These are phyloP conservation scores for Macrosiphum euphorbiae DNA, from an alignment of 2,888 invertebrate species.

Conservation along the genomic window DNA sequence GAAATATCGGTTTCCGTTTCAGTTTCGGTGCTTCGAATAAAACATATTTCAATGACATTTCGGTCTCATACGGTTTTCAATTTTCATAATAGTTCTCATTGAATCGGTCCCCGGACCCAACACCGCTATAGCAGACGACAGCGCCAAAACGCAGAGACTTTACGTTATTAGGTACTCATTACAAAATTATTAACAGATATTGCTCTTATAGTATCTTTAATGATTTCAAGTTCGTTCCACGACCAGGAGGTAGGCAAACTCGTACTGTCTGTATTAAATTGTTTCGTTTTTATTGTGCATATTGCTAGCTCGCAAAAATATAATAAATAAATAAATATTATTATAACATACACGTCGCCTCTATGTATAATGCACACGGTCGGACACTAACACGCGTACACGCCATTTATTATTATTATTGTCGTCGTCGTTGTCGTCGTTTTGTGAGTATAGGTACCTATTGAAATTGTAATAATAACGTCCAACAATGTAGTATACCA, in stretches of 20 bases:
- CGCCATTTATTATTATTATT: neutral
- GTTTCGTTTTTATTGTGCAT: neutral
- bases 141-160: too few species aligned
- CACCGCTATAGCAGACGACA: neutral
- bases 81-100: neutral
- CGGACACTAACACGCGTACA: neutral
- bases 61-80: too few species aligned
- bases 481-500: neutral
- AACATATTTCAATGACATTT: neutral
- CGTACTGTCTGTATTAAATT: neutral
- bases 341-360: neutral
- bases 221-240: neutral
- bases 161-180: too few species aligned
- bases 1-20: neutral
- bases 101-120: neutral
- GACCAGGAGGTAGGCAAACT: neutral
- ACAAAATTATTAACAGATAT: neutral
- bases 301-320: neutral
- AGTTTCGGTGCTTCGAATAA: neutral
- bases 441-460: conserved; percentile 2
- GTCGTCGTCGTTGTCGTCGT: neutral
- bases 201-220: neutral
- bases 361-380: neutral
- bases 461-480: neutral
- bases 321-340: neutral